Conservation (phyloP, 1,140 invertebrate genomes). For the Palaemon carinicauda region DNA sequence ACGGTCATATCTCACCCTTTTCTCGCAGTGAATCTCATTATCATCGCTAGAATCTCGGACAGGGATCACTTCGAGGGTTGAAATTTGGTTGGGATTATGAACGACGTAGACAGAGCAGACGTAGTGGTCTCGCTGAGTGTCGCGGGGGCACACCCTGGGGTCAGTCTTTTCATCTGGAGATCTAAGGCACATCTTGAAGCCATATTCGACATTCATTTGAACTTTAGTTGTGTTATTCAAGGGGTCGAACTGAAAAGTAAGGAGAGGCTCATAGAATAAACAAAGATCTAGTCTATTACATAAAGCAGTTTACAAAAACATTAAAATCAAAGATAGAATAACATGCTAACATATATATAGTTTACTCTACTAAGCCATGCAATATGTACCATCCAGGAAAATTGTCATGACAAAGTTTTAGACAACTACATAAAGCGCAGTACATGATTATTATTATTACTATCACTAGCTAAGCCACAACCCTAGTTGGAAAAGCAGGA, state of each 20-base stretch:
- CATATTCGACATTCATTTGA: slow-evolving; percentile 56
- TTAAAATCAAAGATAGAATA: too few relatives aligned
- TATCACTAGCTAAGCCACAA: too few relatives aligned
- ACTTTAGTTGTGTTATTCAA: slow-evolving; percentile 48
- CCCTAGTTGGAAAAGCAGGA: too few relatives aligned
- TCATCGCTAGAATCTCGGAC: slow-evolving; percentile 31
- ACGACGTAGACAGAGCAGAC: slow-evolving; percentile 51
- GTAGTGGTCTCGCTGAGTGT: slow-evolving; percentile 39
- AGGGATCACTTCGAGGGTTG: slow-evolving; percentile 45
- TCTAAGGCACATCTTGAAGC: slow-evolving; percentile 53
- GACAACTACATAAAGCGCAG: too few relatives aligned
- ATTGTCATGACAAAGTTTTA: not conserved
- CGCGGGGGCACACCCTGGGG: slow-evolving; percentile 44
- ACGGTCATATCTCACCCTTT: slow-evolving; percentile 32
- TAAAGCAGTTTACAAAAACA: too few relatives aligned
- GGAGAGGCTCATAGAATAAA: not conserved
- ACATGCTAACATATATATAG: too few relatives aligned
- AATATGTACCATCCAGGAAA: not conserved
- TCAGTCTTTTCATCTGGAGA: slow-evolving; percentile 34
- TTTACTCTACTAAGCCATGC: too few relatives aligned
- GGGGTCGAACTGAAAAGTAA: slow-evolving; percentile 48
- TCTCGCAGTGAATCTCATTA: slow-evolving; percentile 53
- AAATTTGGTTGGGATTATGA: slow-evolving; percentile 50
- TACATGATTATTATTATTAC: too few relatives aligned
- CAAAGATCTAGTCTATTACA: too few relatives aligned